These are phyloP conservation scores for Venturia canescens DNA, from an alignment of 1,140 invertebrate species.

Conservation along the genomic window DNA sequence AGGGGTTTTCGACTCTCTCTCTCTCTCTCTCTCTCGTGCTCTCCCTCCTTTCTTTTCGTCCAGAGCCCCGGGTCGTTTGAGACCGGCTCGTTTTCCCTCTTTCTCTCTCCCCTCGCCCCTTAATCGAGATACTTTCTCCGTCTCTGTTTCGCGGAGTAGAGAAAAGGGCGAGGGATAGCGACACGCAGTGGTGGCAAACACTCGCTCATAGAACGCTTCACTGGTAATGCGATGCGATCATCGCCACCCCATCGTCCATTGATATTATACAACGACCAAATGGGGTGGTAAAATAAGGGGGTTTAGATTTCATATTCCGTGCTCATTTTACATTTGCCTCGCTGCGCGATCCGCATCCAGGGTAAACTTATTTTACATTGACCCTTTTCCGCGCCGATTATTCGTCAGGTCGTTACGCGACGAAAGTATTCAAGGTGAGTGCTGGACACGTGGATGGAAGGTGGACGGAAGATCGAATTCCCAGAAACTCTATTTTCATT, in stretches of 20 bases:
- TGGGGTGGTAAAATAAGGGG: slow-evolving; percentile 38
- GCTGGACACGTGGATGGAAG: neutral
- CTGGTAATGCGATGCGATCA: slow-evolving; percentile 75
- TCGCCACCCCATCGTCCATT: slow-evolving; percentile 69
- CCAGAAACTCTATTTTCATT: too few relatives aligned
- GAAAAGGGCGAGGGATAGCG: slow-evolving; percentile 44
- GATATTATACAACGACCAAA: slow-evolving; percentile 63
- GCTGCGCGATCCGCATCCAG: slow-evolving; percentile 49
- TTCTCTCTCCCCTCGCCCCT: neutral
- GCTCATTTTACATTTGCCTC: slow-evolving; percentile 37
- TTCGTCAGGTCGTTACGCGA: neutral
- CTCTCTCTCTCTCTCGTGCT: slow-evolving; percentile 26
- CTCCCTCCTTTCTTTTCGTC: neutral
- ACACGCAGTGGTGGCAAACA: slow-evolving; percentile 59
- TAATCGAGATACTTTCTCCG: slow-evolving; percentile 2
- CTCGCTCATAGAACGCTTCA: slow-evolving; percentile 74
- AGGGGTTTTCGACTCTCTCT: slow-evolving; percentile 28
- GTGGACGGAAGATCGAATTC: neutral
- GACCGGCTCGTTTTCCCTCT: slow-evolving; percentile 11
- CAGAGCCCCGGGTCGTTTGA: neutral
- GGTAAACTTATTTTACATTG: slow-evolving; percentile 62
- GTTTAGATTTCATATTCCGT: slow-evolving; percentile 35
- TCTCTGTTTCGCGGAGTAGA: neutral
- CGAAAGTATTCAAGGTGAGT: slow-evolving; percentile 10
- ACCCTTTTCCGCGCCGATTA: slow-evolving; percentile 26